Conservation (phyloP, 30 jellyfish, hydroid and myxozoan genomes). For the Sanderia malayensis region DNA sequence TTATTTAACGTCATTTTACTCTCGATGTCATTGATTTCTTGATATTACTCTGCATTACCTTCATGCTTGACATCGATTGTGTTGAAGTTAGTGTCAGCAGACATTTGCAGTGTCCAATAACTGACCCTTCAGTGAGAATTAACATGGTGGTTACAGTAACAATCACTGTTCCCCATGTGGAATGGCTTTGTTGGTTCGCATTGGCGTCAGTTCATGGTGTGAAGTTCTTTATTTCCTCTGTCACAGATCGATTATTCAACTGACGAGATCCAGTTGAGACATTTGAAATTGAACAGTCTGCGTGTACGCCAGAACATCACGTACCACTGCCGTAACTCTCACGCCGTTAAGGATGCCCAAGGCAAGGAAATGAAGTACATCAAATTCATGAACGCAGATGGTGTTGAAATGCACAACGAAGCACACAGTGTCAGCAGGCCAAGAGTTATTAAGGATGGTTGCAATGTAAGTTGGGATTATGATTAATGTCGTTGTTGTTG, state of each 20-base stretch:
- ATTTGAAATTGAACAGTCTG: constrained; percentile 70
- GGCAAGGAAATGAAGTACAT: constrained; percentile 56
- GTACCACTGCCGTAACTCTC: constrained; percentile 81
- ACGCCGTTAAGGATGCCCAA: constrained; percentile 39
- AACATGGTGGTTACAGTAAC: too few species aligned
- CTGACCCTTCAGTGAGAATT: too few species aligned
- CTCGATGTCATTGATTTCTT: too few species aligned
- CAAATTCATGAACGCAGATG: constrained; percentile 68
- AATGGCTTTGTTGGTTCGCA: too few species aligned
- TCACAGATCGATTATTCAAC: constrained; percentile 66
- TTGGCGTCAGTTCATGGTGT: too few species aligned
- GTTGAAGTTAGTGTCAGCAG: too few species aligned
- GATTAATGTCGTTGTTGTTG: too few species aligned
- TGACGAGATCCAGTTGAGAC: constrained; percentile 59
- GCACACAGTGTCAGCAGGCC: constrained; percentile 67
- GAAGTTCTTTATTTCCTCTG: neutral
- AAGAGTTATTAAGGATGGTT: constrained; percentile 63
- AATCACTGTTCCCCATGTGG: neutral
- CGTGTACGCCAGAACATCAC: constrained; percentile 77
- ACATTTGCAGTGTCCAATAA: too few species aligned
- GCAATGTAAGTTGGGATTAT: constrained; percentile 51
- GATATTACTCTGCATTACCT: too few species aligned
- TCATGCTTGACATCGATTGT: too few species aligned
- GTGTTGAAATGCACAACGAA: constrained; percentile 60
- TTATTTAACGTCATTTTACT: too few species aligned